Conservation (phyloP, 2,888 invertebrate species). For the Agrochola litura region DNA sequence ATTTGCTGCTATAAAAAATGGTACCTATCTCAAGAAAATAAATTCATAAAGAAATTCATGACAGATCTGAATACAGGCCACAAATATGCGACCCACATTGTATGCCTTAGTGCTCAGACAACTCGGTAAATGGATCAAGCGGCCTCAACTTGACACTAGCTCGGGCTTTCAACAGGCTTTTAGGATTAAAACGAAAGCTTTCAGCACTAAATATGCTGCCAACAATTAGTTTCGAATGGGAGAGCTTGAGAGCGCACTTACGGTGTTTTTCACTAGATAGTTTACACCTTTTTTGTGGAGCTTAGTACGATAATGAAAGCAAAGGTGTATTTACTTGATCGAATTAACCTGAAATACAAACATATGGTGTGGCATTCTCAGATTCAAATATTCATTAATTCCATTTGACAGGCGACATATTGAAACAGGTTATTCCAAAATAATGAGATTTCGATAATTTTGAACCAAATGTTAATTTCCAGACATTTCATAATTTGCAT, state of each 20-base stretch:
- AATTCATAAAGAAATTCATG: neutral
- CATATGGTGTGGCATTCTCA: too few relatives aligned
- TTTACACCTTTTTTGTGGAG: neutral
- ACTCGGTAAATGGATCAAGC: constrained; percentile 64
- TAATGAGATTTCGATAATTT: neutral
- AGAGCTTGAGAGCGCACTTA: constrained; percentile 36
- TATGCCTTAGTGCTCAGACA: constrained; percentile 22
- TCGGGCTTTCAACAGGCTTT: constrained; percentile 63
- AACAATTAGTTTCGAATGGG: constrained; percentile 48
- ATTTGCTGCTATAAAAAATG: too few relatives aligned
- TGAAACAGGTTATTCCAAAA: neutral
- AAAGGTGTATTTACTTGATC: too few relatives aligned
- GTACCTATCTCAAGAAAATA: neutral
- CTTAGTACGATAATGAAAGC: neutral
- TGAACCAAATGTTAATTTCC: neutral
- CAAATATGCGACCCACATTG: constrained; percentile 46
- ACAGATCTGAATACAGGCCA: constrained; percentile 1
- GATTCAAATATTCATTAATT: neutral
- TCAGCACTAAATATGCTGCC: constrained; percentile 57
- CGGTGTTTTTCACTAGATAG: constrained; percentile 1
- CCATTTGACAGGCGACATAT: neutral
- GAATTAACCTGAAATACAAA: too few relatives aligned
- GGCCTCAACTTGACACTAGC: constrained; percentile 63
- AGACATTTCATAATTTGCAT: constrained; percentile 35
- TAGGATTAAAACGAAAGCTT: constrained; percentile 67